Conservation (phyloP, 1,140 invertebrate species). For the Brachionus manjavacas region DNA sequence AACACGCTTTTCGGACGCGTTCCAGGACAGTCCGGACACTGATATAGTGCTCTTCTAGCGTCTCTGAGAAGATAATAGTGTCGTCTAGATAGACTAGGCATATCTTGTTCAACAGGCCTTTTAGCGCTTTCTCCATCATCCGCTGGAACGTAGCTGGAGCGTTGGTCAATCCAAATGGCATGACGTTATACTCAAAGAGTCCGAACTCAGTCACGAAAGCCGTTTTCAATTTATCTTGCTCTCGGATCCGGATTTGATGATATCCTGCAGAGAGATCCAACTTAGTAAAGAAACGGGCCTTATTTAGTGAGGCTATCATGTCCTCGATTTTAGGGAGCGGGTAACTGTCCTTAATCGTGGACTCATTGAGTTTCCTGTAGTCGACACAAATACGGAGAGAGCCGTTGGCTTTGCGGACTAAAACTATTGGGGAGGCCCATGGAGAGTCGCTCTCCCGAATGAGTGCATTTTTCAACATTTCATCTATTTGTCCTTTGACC, state of each 20-base stretch:
- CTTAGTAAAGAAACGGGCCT: constrained; percentile 43
- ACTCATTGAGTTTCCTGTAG: background rate
- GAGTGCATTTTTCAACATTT: too few species aligned
- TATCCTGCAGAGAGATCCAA: constrained; percentile 45
- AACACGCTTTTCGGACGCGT: background rate
- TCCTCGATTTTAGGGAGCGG: background rate
- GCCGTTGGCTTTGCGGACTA: background rate
- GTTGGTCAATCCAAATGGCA: constrained; percentile 59
- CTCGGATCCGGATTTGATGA: constrained; percentile 44
- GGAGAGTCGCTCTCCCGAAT: background rate
- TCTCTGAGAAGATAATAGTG: background rate
- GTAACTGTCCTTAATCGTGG: background rate
- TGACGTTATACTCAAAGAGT: constrained; percentile 49
- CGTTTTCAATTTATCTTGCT: constrained; percentile 29
- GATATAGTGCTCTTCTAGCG: background rate
- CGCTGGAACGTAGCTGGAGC: constrained; percentile 58
- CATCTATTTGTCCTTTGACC: background rate
- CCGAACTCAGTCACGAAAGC: constrained; percentile 45
- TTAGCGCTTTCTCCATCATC: constrained; percentile 52
- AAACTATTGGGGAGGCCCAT: background rate
- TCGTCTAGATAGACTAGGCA: background rate
- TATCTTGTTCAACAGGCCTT: background rate
- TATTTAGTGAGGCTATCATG: background rate
- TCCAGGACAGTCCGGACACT: background rate
- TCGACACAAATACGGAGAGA: background rate